Conservation (phyloP, 2,113 vertebrate genomes). For the Erythrocercus mccallii region DNA sequence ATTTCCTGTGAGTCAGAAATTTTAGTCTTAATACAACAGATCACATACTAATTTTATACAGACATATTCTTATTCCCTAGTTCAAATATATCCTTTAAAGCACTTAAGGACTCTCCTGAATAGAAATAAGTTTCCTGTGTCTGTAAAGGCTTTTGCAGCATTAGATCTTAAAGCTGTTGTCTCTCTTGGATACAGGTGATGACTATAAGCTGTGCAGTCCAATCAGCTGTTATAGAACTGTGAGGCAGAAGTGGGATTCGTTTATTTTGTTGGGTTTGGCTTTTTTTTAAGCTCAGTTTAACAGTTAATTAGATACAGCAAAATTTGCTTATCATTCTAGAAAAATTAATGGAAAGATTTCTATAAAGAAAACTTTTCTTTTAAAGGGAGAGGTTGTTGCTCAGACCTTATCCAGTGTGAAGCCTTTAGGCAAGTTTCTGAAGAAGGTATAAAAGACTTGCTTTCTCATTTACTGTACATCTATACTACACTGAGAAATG, state of each 20-base stretch:
- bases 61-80: background rate
- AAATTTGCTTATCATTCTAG: background rate
- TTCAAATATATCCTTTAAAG: background rate
- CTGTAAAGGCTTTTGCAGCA: background rate
- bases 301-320: background rate
- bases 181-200: background rate
- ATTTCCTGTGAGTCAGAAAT: background rate
- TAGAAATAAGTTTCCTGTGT: background rate
- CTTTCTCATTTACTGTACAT: background rate
- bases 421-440: background rate
- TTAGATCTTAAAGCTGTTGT: background rate
- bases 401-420: background rate
- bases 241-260: background rate
- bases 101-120: background rate
- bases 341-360: background rate
- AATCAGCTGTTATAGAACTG: background rate
- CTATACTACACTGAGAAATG: background rate
- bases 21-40: background rate
- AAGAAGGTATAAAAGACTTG: background rate
- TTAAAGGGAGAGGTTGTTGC: background rate
- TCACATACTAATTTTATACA: background rate
- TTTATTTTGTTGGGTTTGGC: background rate
- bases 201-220: background rate
- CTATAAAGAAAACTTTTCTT: background rate
- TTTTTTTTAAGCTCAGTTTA: background rate